phyloP scores from a whole-genome alignment of 2,113 vertebrate species.

The Crotalus tigris region DNA sequence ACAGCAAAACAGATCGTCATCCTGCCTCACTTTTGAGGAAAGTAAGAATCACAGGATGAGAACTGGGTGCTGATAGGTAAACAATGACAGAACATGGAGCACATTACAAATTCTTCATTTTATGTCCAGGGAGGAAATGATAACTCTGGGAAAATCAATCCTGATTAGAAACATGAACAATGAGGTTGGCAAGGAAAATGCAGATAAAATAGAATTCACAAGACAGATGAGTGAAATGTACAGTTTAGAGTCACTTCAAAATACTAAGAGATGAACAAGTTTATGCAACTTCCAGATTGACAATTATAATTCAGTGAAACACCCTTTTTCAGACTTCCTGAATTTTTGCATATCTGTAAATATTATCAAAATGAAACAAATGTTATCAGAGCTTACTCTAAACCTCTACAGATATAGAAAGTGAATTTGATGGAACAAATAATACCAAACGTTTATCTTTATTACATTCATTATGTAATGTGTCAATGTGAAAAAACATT shows the following conservation, averaged over 20 bases:
- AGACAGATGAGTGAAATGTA: not conserved
- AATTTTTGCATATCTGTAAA: not conserved
- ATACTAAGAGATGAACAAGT: slow-evolving; percentile 29
- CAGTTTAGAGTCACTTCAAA: slow-evolving; percentile 31
- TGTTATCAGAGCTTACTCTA: not conserved
- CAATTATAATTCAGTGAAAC: not conserved
- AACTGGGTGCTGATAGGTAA: slow-evolving; percentile 31
- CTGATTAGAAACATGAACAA: slow-evolving; percentile 21
- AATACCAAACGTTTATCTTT: not conserved
- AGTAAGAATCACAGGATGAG: slow-evolving; percentile 46
- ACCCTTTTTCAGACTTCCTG: not conserved
- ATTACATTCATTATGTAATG: not conserved
- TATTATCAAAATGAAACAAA: not conserved
- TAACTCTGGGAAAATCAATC: slow-evolving; percentile 9
- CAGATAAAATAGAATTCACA: not conserved
- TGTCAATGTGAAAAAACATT: not conserved
- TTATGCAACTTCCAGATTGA: not conserved
- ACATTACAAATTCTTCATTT: slow-evolving; percentile 44
- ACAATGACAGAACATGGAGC: slow-evolving; percentile 4
- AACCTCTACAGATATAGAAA: not conserved
- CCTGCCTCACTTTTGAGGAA: slow-evolving; percentile 15
- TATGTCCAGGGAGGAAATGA: slow-evolving; percentile 11
- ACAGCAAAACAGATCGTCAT: slow-evolving; percentile 15
- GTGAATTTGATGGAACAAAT: not conserved
- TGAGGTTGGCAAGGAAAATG: not conserved